Evolutionary conservation across 2,113 vertebrate species (phyloP).

Genomic region (Chloropsis cyanopogon): DNA sequence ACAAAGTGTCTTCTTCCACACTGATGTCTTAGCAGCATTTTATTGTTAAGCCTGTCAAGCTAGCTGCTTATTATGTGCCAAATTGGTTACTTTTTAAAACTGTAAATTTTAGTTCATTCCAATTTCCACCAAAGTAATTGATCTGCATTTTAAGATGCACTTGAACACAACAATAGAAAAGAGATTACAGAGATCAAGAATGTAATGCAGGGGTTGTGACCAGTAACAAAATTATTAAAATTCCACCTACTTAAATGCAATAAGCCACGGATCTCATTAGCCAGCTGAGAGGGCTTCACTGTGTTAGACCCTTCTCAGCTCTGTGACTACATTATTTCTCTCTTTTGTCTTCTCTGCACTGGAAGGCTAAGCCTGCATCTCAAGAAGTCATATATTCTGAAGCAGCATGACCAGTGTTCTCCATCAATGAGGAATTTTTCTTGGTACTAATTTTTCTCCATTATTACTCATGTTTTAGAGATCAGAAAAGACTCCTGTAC

Average conservation of each 20-base stretch:
- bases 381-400: background rate
- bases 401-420: background rate
- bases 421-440: background rate
- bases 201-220: background rate
- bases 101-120: background rate
- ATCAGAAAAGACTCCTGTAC: background rate
- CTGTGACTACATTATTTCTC: background rate
- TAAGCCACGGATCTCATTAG: background rate
- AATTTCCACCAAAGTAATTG: conserved; percentile 1
- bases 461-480: background rate
- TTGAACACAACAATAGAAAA: background rate
- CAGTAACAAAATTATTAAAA: background rate
- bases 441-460: background rate
- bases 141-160: background rate
- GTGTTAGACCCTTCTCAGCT: background rate
- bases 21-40: background rate
- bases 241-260: background rate
- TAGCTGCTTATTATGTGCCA: conserved; percentile 3
- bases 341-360: background rate
- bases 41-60: conserved; percentile 32
- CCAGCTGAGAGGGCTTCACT: background rate
- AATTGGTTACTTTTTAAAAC: background rate
- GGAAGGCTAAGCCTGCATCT: background rate
- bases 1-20: background rate
- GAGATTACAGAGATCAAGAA: background rate